A percentile compares a stretch with the other conserved stretches of the same genome.
Conservation (phyloP, 2,113 vertebrate genomes). For the Channa maculata region DNA sequence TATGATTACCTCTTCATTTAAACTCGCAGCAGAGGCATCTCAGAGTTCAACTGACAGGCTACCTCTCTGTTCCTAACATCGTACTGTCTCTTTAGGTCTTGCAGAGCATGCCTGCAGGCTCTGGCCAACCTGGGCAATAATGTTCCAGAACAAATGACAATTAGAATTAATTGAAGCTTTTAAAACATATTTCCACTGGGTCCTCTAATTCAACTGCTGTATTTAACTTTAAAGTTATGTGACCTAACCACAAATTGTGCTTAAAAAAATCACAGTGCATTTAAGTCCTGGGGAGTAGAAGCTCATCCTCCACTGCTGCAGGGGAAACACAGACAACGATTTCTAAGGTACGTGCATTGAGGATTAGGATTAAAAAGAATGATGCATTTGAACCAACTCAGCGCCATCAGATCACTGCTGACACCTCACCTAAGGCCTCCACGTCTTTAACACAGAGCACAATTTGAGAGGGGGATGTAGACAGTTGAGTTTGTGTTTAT, state of each 20-base stretch:
- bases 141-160: conserved; percentile 46
- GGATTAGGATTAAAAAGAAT: conserved; percentile 63
- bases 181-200: conserved; percentile 51
- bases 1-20: conserved; percentile 79
- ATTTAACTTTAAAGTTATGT: conserved; percentile 43
- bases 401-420: conserved; percentile 74
- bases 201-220: conserved; percentile 39
- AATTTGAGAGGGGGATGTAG: conserved; percentile 39
- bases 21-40: conserved; percentile 51
- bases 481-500: too few species aligned
- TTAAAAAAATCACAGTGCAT: conserved; percentile 28
- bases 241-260: conserved; percentile 31
- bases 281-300: conserved; percentile 33
- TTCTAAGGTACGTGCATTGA: conserved; percentile 61
- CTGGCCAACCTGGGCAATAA: conserved; percentile 35
- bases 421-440: conserved; percentile 66
- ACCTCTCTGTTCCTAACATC: conserved; percentile 39
- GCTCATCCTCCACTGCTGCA: conserved; percentile 45
- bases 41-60: conserved; percentile 61
- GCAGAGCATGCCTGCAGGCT: conserved; percentile 34
- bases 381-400: conserved; percentile 70
- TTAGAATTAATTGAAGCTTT: conserved; percentile 67
- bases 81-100: conserved; percentile 39
- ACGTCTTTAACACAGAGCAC: conserved; percentile 63
- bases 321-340: conserved; percentile 39